A percentile compares a stretch with the other conserved stretches of the same genome.
Conservation (phyloP, 2,888 invertebrate genomes). For the Orthosia incerta region DNA sequence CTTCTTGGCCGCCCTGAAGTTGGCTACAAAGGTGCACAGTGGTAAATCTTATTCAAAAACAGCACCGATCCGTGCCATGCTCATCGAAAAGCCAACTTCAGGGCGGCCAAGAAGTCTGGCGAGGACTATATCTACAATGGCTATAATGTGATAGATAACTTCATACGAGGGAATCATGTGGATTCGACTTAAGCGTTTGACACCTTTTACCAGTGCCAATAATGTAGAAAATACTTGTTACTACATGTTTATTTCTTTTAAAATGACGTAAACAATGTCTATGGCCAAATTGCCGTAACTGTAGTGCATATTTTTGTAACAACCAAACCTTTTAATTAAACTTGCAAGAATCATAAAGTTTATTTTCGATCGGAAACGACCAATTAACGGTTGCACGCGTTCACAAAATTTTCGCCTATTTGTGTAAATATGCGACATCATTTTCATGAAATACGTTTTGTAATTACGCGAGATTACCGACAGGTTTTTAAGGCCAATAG, state of each 20-base stretch:
- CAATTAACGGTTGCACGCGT: conserved; percentile 46
- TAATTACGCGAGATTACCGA: conserved; percentile 64
- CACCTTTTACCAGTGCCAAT: not conserved
- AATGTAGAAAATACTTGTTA: not conserved
- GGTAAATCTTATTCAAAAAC: too few relatives aligned
- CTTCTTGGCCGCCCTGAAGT: too few relatives aligned
- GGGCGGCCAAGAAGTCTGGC: too few relatives aligned
- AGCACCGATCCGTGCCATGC: too few relatives aligned
- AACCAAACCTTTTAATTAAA: conserved; percentile 23
- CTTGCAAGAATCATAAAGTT: conserved; percentile 38
- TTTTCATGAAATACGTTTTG: conserved; percentile 57
- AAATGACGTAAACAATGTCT: not conserved
- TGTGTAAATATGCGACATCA: conserved; percentile 48
- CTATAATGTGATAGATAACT: not conserved
- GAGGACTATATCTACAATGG: too few relatives aligned
- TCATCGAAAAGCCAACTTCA: too few relatives aligned
- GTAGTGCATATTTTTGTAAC: conserved; percentile 3
- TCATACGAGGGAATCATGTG: not conserved
- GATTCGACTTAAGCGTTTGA: not conserved
- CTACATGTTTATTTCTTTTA: not conserved
- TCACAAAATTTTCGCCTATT: conserved; percentile 23
- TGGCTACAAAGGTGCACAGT: too few relatives aligned
- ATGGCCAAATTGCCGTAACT: not conserved
- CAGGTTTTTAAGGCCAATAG: conserved; percentile 75
- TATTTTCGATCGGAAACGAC: conserved; percentile 36